phyloP scores from a whole-genome alignment of 1,140 invertebrate genomes.

The Sweltsa coloradensis region DNA sequence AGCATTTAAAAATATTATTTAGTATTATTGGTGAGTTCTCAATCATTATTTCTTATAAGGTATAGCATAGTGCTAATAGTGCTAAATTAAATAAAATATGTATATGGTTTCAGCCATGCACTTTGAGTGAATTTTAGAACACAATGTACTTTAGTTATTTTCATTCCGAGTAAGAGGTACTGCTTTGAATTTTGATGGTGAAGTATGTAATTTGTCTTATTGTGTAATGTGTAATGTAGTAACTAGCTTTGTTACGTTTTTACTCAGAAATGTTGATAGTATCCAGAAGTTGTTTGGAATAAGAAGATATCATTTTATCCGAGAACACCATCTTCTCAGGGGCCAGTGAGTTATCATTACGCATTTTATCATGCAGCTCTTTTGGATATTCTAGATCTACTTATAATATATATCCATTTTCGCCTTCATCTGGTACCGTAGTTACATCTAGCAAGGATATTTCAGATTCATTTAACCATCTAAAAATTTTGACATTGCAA shows the following conservation, averaged over 20 bases:
- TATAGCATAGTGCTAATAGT: too few relatives aligned
- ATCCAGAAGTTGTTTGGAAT: too few relatives aligned
- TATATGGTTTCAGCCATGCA: slow-evolving; percentile 24
- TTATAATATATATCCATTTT: slow-evolving; percentile 3
- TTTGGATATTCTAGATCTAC: slow-evolving; percentile 26
- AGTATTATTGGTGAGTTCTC: too few relatives aligned
- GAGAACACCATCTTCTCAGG: slow-evolving; percentile 21
- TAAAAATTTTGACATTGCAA: slow-evolving; percentile 14
- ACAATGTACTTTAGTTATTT: slow-evolving; percentile 25
- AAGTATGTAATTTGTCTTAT: slow-evolving; percentile 22
- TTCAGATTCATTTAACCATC: slow-evolving; percentile 13
- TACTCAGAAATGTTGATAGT: too few relatives aligned
- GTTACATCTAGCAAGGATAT: background rate
- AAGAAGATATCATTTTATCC: slow-evolving; percentile 8
- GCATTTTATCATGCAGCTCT: slow-evolving; percentile 20
- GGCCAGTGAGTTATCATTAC: slow-evolving; percentile 29
- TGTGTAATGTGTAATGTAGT: slow-evolving; percentile 10
- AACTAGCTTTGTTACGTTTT: slow-evolving; percentile 19
- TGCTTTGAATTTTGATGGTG: slow-evolving; percentile 23
- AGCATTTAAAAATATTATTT: too few relatives aligned
- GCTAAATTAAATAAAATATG: too few relatives aligned
- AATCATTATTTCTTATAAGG: too few relatives aligned
- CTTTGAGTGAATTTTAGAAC: slow-evolving; percentile 25
- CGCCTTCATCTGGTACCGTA: slow-evolving; percentile 9
- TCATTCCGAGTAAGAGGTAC: slow-evolving; percentile 18